Evolutionary conservation across 2,888 invertebrate species (phyloP), one percentile per base, ranked within the genome.

Genomic region (Lasioglossum leucozonium): DNA sequence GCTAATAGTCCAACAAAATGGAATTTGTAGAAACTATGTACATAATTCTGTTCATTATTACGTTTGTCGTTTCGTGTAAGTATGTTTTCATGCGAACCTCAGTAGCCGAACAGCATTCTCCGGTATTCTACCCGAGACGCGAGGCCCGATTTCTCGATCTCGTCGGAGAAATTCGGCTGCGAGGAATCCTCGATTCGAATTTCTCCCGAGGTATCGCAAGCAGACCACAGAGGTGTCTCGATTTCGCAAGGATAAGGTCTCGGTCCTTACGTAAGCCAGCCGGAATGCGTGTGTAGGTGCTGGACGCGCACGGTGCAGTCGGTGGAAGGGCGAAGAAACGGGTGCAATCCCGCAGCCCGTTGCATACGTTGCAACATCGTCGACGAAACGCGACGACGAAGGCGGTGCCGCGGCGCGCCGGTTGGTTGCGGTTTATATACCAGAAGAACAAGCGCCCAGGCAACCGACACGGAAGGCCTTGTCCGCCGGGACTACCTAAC

Each of bases 381-480:
- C 58, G 84, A 65, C 75, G 79, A 79, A 75, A 79, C 72, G 78
- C 78, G 47, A 37, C 67, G 67, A 62, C 58, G 77, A 86, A 89
- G 85, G 81, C 84, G 84, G 83, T 73, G 82, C 69, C n/a, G n/a
- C n/a, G n/a, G n/a, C n/a, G n/a, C n/a, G n/a, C n/a, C 72, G 62
- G 42, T 16, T 75, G 82, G 62, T 88, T 73, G 83, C 79, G 81
- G 83, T 81, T 88, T 86, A 62, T 82, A 77, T 72, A 76, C 81
- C 30, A 79, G 85, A 55, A 76, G 73, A 83, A 88, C 83, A 87
- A 89, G 83, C 81, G 77, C 81, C 84, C 74, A 84, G 83, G 82
- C 86, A 82, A 87, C 86, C 85, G 88, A 88, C 89, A 88, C 91
- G 91, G 91, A 91, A 92, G 91, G 81, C 81, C 87, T 88, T 87